These are phyloP conservation scores for Pelodytes ibericus DNA, from an alignment of 2,797 vertebrate species.

Conservation along the genomic window DNA sequence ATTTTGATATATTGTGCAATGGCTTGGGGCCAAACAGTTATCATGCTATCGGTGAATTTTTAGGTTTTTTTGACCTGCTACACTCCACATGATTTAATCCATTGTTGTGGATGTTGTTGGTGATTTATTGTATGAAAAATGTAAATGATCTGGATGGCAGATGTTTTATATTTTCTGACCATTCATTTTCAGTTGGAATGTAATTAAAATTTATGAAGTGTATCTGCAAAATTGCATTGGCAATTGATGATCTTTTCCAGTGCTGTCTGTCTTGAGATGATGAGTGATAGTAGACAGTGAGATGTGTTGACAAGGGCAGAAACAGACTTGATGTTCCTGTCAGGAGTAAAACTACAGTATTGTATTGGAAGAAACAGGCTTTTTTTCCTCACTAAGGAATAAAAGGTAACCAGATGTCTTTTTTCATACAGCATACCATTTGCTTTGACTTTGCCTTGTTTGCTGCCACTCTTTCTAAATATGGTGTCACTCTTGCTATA, in stretches of 20 bases:
- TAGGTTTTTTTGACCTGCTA: constrained; percentile 72
- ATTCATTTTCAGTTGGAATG: constrained; percentile 92
- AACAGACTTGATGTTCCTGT: constrained; percentile 79
- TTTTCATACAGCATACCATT: constrained; percentile 65
- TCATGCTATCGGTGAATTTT: constrained; percentile 61
- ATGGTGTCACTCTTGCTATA: constrained; percentile 62
- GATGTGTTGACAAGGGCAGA: constrained; percentile 88
- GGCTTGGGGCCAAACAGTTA: constrained; percentile 62
- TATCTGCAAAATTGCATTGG: constrained; percentile 97
- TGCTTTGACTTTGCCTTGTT: constrained; percentile 55
- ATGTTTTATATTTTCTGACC: constrained; percentile 99
- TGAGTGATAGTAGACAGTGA: constrained; percentile 91
- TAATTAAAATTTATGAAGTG: constrained; percentile 98
- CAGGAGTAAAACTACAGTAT: constrained; percentile 69
- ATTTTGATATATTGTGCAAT: constrained; percentile 52
- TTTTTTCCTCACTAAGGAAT: constrained; percentile 54
- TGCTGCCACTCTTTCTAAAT: constrained; percentile 62
- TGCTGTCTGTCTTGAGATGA: constrained; percentile 86
- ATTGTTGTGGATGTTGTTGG: constrained; percentile 75
- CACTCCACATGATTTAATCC: constrained; percentile 76
- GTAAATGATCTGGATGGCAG: constrained; percentile 94
- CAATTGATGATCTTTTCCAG: constrained; percentile 91
- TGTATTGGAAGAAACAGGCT: constrained; percentile 61
- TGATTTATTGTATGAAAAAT: constrained; percentile 91
- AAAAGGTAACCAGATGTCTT: constrained; percentile 66